Percentiles rank a stretch among this genome's conserved stretches.
Conservation (phyloP, 92 coral and sea anemone species). For the Zoanthus gigantus region DNA sequence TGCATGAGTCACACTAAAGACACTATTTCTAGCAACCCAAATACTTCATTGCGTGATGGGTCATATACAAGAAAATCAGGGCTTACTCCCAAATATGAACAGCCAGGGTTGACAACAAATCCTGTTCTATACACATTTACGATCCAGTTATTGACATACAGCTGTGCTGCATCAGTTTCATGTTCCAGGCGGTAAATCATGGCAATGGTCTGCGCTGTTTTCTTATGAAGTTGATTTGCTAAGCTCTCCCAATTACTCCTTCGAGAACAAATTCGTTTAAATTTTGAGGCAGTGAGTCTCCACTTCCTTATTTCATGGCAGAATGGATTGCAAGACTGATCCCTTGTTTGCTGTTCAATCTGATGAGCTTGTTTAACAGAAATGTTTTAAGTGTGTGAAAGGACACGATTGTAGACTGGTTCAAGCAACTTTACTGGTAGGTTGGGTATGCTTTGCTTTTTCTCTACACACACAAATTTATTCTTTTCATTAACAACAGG, state of each 20-base stretch:
- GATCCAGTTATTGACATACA: neutral
- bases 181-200: conserved; percentile 20
- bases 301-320: conserved; percentile 48
- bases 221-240: neutral
- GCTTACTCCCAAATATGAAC: conserved; percentile 35
- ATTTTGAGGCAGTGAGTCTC: conserved; percentile 63
- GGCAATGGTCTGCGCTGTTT: neutral
- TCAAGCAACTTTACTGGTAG: neutral
- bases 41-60: neutral
- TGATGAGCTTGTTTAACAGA: neutral
- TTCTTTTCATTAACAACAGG: neutral
- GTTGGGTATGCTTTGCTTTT: neutral
- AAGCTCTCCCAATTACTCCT: neutral
- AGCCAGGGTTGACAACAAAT: conserved; percentile 38
- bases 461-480: neutral
- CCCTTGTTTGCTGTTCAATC: conserved; percentile 39
- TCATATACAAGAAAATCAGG: conserved; percentile 35
- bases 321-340: conserved; percentile 58
- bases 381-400: neutral
- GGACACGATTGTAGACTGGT: neutral
- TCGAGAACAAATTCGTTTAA: conserved; percentile 44
- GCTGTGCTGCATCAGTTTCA: conserved; percentile 3
- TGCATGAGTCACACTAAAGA: conserved; percentile 11
- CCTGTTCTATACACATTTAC: conserved; percentile 31
- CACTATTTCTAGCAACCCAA: conserved; percentile 45